phyloP scores from a whole-genome alignment of 2,113 vertebrate species.

The Arizona elegans region DNA sequence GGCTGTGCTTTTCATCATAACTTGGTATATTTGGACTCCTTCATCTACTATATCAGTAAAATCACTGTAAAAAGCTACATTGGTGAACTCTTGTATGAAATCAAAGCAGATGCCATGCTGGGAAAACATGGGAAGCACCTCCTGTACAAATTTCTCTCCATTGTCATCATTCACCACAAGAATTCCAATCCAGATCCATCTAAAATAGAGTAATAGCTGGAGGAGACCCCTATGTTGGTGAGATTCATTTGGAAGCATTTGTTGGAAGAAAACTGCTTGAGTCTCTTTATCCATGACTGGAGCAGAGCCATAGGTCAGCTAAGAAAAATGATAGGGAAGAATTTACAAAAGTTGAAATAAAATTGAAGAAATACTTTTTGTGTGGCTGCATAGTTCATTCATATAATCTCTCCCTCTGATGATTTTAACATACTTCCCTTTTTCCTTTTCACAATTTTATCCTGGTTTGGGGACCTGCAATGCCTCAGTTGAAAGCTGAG shows the following conservation, averaged over 20 bases:
- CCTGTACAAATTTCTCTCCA: neutral
- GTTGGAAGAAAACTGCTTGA: neutral
- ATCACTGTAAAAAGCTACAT: neutral
- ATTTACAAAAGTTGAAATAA: no score
- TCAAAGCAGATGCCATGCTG: neutral
- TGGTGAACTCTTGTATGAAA: neutral
- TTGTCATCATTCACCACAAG: neutral
- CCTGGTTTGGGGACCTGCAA: neutral
- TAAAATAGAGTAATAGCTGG: neutral
- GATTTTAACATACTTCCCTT: neutral
- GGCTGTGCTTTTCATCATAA: neutral
- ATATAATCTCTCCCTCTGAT: neutral
- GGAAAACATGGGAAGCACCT: neutral
- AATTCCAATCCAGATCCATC: neutral
- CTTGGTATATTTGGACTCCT: neutral
- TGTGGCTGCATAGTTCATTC: no score
- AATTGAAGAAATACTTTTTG: no score
- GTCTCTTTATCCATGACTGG: neutral
- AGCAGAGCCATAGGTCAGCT: neutral
- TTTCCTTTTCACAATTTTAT: neutral
- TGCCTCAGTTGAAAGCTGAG: no score
- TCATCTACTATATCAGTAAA: neutral
- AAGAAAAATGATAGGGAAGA: no score
- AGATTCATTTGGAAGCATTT: neutral
- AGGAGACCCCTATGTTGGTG: neutral